Base-by-base conservation (phyloP, 2,797 vertebrate genomes). In the Chaenodraco wilsoni region DNA sequence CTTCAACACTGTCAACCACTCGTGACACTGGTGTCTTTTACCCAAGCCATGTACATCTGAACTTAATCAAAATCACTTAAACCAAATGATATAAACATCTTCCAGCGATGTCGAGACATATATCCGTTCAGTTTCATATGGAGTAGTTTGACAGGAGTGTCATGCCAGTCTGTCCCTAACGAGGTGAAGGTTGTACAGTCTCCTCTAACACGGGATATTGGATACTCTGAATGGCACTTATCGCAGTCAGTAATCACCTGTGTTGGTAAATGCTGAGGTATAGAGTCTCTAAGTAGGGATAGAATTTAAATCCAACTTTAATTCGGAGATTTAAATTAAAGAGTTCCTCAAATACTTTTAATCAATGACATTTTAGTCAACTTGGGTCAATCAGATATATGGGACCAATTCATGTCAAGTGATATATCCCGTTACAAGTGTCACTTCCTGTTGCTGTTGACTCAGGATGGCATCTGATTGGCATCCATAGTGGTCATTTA, bases 231-330 rank as follows among this genome's bases (percentile, higher is more conserved):
- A 23, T 37, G 55, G 43, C 50, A 43, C 41, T 82, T 75, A 84
- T 59, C 76, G 72, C 69, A 64, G 72, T 64, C 65, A 78, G 71
- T 83, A 82, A 85, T 82, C 64, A 63, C 73, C 50, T 75, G 16
- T 71, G 65, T 43, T 52, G 71, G 61, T 70, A 75, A 77, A 75
- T 71, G 43, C 57, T 21, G n/a, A 49, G 8, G 8, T 37, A 23
- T 51, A 50, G 16, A 31, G 49, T 65, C 61, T 55, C 41, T 43
- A 27, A 41, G 19, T 46, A 31, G 27, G 50, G 52, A 16, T 31
- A 2, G 27, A 49, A 11, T 60, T 2, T 19, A 49, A 60, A 46
- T 57, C 48, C 31, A n/a, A 27, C 16, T 55, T n/a, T 51, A 1
- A 65, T 10, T 31, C 3, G 16, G 33, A 5, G 51, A 40, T 41